A percentile compares a stretch with the other conserved stretches of the same genome.
These are phyloP conservation scores for Lepidonotus clava DNA, from an alignment of 2,888 invertebrate species.

Conservation along the genomic window DNA sequence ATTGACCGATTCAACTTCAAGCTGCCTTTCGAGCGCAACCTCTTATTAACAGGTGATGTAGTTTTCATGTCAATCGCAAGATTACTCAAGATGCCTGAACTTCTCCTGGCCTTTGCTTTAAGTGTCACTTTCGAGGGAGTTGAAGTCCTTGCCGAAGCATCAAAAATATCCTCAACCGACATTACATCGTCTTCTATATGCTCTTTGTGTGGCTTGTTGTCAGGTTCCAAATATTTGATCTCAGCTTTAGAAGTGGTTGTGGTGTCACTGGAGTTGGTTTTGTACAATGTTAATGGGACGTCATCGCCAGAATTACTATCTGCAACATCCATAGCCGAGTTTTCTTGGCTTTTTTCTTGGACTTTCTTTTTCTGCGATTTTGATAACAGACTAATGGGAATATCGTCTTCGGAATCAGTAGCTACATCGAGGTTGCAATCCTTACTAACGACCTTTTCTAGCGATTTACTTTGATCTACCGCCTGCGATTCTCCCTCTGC, in stretches of 20 bases:
- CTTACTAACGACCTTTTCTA: slow-evolving; percentile 13
- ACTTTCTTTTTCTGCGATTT: not conserved
- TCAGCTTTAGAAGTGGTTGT: not conserved
- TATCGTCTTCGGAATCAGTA: slow-evolving; percentile 53
- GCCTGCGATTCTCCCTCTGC: too few species aligned
- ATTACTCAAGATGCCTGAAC: not conserved
- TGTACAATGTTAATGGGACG: not conserved
- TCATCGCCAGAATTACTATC: not conserved
- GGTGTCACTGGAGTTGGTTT: not conserved
- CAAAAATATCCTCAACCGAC: slow-evolving; percentile 9
- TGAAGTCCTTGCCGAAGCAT: not conserved
- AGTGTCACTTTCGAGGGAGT: not conserved
- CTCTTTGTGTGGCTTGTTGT: too few species aligned
- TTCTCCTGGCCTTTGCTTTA: not conserved
- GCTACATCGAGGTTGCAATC: slow-evolving; percentile 49
- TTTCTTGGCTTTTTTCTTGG: too few species aligned
- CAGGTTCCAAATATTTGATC: too few species aligned
- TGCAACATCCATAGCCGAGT: too few species aligned
- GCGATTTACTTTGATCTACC: too few species aligned
- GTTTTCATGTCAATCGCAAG: slow-evolving; percentile 30
- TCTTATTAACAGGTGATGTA: slow-evolving; percentile 3
- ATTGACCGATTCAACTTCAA: slow-evolving; percentile 14
- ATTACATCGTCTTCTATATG: not conserved
- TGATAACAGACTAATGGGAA: slow-evolving; percentile 3
- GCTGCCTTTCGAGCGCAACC: slow-evolving; percentile 10